These are phyloP conservation scores for Danio tinwini DNA, from an alignment of 2,797 vertebrate species.

Conservation along the genomic window DNA sequence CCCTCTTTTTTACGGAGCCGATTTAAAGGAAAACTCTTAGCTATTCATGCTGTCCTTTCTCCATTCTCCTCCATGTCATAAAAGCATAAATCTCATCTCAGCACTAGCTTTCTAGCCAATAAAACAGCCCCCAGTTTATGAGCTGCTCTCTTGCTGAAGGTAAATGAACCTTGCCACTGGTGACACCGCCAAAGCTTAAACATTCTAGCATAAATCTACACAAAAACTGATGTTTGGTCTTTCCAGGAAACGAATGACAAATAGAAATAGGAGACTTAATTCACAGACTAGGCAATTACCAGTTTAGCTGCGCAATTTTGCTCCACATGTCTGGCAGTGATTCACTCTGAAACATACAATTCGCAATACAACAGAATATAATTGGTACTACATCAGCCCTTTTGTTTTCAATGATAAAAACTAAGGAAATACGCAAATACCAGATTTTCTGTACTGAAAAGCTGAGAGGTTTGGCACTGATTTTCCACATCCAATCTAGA, in stretches of 20 bases:
- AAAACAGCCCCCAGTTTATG: constrained; percentile 69
- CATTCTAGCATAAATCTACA: constrained; percentile 41
- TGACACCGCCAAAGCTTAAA: constrained; percentile 61
- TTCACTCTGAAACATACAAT: neutral
- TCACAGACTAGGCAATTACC: neutral
- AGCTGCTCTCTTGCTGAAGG: constrained; percentile 67
- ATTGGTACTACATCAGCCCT: constrained; percentile 2
- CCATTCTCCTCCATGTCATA: constrained; percentile 78
- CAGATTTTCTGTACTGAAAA: constrained; percentile 27
- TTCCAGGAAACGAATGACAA: neutral
- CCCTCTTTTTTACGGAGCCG: constrained; percentile 62
- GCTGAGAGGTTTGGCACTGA: constrained; percentile 13
- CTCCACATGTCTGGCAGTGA: neutral
- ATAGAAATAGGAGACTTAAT: neutral
- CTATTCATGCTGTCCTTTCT: constrained; percentile 72
- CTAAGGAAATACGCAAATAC: neutral
- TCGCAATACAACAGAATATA: neutral
- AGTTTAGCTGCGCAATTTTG: constrained; percentile 1
- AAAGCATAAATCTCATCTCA: constrained; percentile 84
- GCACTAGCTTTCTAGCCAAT: constrained; percentile 67
- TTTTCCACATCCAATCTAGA: constrained; percentile 62
- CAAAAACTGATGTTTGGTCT: neutral
- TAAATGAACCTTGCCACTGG: constrained; percentile 64
- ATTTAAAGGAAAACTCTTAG: constrained; percentile 76
- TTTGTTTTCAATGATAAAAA: constrained; percentile 1